Base-by-base conservation (phyloP, 1,140 invertebrate species). In the Sycophila sp. region DNA sequence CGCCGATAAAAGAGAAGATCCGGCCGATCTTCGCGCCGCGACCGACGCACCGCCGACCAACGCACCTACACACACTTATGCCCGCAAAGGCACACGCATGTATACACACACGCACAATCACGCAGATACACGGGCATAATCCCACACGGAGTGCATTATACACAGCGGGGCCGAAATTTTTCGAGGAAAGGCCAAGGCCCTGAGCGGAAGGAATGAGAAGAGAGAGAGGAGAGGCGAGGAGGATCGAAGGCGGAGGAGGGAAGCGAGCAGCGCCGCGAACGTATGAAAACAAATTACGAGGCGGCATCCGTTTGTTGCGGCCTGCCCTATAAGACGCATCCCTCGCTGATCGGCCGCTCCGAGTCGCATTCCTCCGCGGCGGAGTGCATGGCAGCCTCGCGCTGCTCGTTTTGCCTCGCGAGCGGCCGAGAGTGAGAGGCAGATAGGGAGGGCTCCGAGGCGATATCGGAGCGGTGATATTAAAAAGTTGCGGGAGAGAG, bases 241-340 rank as follows among this genome's bases (percentile, higher is more conserved):
- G 34, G 42, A 32, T 15, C 42, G 34, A 38, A 38, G 34, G 8
- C 30, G 53, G 42, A 34, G 30, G 30, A 7, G 34, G 53, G 13
- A 36, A 30, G 24, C 40, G 38, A 17, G 32, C 51, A 58, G 34
- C 42, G 51, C 75, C 77, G 78, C 77, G 78, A 81, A 84, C 77
- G 82, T 81, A 82, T 83, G 82, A 84, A 84, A 84, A 84, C 81
- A 83, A 84, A 83, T 84, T 82, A 84, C 80, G 82, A 83, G 81
- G 81, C 81, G 82, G 81, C 81, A 78, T 84, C 80, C 80, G 82
- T 83, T 84, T 84, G 81, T 82, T 83, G 81, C 81, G 75, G 47
- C 19, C 17, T 49, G 19, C 36, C 24, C 55, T n/a, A n/a, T n/a
- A n/a, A n/a, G n/a, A n/a, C n/a, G n/a, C n/a, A n/a, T n/a, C n/a